These are phyloP conservation scores for Linurgus olivaceus DNA, from an alignment of 2,797 vertebrate genomes.

Conservation along the genomic window DNA sequence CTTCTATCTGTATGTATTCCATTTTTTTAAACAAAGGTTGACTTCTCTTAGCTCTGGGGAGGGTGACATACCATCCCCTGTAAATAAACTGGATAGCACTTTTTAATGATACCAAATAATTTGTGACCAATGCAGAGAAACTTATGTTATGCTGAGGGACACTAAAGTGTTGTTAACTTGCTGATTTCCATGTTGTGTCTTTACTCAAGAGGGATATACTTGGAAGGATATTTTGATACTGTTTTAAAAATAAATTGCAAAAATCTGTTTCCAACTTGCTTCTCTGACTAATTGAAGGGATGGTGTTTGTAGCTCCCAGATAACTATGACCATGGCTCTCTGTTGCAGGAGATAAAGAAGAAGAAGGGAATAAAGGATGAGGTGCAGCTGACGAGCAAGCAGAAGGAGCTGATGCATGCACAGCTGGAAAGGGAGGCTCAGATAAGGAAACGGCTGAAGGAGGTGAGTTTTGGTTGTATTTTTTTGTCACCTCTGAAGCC, in stretches of 20 bases:
- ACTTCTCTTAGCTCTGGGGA: background rate
- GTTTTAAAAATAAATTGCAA: background rate
- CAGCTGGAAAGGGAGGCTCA: slow-evolving; percentile 90
- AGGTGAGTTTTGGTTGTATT: slow-evolving; percentile 66
- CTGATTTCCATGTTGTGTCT: background rate
- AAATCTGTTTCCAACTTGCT: background rate
- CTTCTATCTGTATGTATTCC: background rate
- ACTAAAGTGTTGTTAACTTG: background rate
- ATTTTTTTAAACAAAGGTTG: background rate
- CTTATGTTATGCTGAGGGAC: no score
- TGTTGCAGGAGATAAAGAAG: slow-evolving; percentile 91
- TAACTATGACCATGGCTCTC: background rate
- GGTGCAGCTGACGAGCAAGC: slow-evolving; percentile 91
- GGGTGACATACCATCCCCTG: background rate
- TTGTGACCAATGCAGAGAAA: background rate
- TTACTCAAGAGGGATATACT: background rate
- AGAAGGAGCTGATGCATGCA: slow-evolving; percentile 92
- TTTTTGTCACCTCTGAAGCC: background rate
- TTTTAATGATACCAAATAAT: background rate
- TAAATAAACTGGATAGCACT: background rate
- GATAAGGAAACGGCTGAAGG: slow-evolving; percentile 84
- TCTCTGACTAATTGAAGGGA: background rate
- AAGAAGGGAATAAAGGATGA: slow-evolving; percentile 98
- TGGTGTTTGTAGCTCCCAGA: background rate
- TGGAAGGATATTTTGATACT: background rate